Evolutionary conservation across 2,113 vertebrate genomes (phyloP).

Genomic region (Desmodus rotundus): DNA sequence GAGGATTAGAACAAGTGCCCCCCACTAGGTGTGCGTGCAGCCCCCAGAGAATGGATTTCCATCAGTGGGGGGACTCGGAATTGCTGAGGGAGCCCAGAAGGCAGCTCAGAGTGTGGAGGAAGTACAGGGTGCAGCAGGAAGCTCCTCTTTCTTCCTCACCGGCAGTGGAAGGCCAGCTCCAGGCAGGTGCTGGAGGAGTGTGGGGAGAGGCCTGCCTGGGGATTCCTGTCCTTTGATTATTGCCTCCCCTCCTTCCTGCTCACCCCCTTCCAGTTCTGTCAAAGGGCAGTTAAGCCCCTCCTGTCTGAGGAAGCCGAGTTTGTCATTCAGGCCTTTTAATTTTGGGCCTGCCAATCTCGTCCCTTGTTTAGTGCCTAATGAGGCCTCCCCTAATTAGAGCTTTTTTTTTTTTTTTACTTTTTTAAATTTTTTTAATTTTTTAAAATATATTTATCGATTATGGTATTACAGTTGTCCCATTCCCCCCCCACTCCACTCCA

Average conservation of each 20-base stretch:
- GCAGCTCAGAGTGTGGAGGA: not conserved
- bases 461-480: too few species aligned
- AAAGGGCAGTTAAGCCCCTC: constrained; percentile 65
- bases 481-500: too few species aligned
- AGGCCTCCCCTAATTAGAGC: constrained; percentile 74
- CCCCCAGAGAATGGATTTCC: not conserved
- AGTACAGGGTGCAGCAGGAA: not conserved
- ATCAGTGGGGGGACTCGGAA: not conserved
- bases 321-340: constrained; percentile 70
- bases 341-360: constrained; percentile 59
- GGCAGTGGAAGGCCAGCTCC: not conserved
- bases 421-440: too few species aligned
- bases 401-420: too few species aligned
- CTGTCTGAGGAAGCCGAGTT: not conserved
- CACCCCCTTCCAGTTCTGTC: not conserved
- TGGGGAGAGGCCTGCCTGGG: accelerated
- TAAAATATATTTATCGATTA: too few species aligned
- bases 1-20: not conserved
- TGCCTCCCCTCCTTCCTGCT: not conserved
- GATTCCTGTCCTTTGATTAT: not conserved
- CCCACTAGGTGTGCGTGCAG: too few species aligned
- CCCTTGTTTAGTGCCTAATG: constrained; percentile 70
- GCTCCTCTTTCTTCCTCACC: not conserved
- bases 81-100: not conserved
- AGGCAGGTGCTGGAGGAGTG: not conserved